Evolutionary conservation across 2,113 vertebrate species (phyloP).

Genomic region (Apus apus): DNA sequence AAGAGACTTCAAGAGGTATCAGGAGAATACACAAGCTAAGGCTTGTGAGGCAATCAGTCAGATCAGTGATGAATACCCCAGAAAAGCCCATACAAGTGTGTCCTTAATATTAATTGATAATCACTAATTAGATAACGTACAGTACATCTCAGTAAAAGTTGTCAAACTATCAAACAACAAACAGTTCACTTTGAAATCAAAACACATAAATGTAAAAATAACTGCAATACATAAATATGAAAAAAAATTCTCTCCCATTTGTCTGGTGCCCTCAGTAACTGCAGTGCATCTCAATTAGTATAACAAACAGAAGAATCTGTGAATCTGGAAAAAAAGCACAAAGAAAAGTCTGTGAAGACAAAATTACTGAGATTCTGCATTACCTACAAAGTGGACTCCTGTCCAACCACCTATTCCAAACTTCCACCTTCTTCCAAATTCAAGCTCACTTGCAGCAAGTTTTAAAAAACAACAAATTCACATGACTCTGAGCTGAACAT

Average conservation of each 20-base stretch:
- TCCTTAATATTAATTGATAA: slow-evolving; percentile 13
- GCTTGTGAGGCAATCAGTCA: neutral
- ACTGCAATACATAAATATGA: neutral
- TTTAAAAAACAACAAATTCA: neutral
- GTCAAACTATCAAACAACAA: slow-evolving; percentile 6
- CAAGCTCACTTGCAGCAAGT: neutral
- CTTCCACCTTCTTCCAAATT: neutral
- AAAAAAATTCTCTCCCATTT: neutral
- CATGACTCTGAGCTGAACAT: neutral
- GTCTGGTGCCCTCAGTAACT: neutral
- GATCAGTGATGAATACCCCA: neutral
- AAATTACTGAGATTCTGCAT: neutral
- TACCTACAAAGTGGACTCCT: neutral
- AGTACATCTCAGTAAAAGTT: neutral
- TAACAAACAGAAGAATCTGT: neutral
- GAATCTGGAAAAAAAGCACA: neutral
- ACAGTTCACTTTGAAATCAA: slow-evolving; percentile 18
- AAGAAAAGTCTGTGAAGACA: neutral
- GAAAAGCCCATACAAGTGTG: neutral
- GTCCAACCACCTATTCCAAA: neutral
- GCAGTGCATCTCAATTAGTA: neutral
- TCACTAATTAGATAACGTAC: neutral
- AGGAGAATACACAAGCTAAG: neutral
- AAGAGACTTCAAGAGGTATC: neutral
- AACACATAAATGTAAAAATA: neutral